Conservation (phyloP, 2,113 vertebrate species). For the Eublepharis macularius region DNA sequence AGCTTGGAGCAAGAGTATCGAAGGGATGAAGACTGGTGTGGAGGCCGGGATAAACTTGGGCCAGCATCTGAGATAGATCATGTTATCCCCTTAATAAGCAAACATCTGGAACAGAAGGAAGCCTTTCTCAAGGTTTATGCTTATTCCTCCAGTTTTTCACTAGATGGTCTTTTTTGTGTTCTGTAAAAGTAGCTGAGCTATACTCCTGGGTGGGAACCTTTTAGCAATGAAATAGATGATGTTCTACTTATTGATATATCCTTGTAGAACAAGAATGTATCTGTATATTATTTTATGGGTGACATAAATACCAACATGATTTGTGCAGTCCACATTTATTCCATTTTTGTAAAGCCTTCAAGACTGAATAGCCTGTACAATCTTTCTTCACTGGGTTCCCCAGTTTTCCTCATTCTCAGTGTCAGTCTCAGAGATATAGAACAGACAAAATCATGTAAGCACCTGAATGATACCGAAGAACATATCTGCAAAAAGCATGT, state of each 20-base stretch:
- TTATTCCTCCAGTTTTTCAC: conserved; percentile 18
- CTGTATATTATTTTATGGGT: neutral
- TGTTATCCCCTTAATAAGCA: conserved; percentile 95
- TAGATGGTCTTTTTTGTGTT: neutral
- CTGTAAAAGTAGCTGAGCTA: neutral
- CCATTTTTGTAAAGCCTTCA: neutral
- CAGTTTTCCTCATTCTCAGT: neutral
- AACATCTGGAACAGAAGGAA: conserved; percentile 98
- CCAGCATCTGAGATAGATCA: conserved; percentile 88
- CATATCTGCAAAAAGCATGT: neutral
- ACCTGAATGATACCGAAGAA: neutral
- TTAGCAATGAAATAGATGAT: neutral
- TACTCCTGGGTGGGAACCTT: neutral
- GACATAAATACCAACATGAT: neutral
- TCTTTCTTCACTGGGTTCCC: neutral
- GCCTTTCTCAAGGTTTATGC: conserved; percentile 88
- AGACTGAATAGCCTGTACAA: neutral
- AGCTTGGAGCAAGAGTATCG: conserved; percentile 97
- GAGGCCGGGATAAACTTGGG: conserved; percentile 93
- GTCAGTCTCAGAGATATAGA: neutral
- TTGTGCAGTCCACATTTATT: neutral
- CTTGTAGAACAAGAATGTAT: neutral
- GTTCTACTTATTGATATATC: neutral
- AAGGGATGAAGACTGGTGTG: conserved; percentile 96
- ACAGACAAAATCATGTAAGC: neutral